Evolutionary conservation across 2,888 invertebrate genomes (phyloP).

Genomic region (Xiphydria camelus): DNA sequence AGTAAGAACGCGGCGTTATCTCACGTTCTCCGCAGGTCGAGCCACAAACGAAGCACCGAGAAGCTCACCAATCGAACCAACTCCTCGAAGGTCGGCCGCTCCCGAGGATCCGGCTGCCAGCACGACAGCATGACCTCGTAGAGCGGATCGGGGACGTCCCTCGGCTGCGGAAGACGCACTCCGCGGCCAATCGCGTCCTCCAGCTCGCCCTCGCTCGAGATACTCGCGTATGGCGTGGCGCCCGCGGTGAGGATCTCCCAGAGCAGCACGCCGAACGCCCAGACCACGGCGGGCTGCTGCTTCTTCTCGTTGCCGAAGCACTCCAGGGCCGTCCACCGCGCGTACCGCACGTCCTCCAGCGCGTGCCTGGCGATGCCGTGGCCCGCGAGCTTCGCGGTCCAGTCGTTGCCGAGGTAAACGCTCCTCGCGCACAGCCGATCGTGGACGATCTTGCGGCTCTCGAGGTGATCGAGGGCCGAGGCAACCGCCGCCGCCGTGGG

Average conservation of each 20-base stretch:
- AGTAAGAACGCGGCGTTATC: background rate
- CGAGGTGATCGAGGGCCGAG: constrained; percentile 58
- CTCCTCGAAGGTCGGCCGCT: constrained; percentile 73
- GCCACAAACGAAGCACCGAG: too few species aligned
- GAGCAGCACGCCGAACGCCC: constrained; percentile 80
- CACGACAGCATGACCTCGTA: constrained; percentile 83
- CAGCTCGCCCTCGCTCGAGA: constrained; percentile 65
- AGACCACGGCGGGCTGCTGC: constrained; percentile 76
- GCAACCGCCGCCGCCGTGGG: constrained; percentile 58
- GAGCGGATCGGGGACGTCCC: constrained; percentile 75
- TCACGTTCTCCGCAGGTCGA: too few species aligned
- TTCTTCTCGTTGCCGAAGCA: constrained; percentile 69
- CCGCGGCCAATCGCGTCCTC: constrained; percentile 67
- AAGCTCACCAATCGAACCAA: constrained; percentile 59
- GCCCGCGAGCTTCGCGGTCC: constrained; percentile 73
- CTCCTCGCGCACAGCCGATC: constrained; percentile 74
- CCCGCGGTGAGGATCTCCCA: constrained; percentile 84
- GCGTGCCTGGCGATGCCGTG: constrained; percentile 75
- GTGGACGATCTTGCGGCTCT: constrained; percentile 67
- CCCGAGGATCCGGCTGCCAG: constrained; percentile 82
- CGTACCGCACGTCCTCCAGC: constrained; percentile 72
- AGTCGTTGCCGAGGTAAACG: constrained; percentile 68
- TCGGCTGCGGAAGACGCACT: constrained; percentile 72
- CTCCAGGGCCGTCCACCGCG: constrained; percentile 81
- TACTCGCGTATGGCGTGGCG: constrained; percentile 76